Conservation (phyloP, 2,888 invertebrate genomes). For the Spatulosminthurus flaviceps region DNA sequence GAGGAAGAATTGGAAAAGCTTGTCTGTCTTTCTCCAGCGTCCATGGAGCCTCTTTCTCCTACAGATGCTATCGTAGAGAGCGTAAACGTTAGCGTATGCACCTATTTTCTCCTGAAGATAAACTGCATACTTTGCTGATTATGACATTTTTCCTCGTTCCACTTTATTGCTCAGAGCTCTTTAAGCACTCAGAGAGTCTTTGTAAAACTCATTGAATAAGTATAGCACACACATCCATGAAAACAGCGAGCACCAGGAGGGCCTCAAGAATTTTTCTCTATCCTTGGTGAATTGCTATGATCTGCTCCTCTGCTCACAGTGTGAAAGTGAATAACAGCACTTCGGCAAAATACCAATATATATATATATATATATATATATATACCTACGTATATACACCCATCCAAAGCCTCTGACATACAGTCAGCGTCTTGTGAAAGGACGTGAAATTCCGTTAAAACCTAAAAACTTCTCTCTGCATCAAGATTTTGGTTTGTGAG, state of each 20-base stretch:
- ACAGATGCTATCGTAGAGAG: constrained; percentile 27
- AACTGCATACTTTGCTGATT: constrained; percentile 48
- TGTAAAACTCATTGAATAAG: constrained; percentile 16
- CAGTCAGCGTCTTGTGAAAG: constrained; percentile 33
- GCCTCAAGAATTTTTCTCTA: constrained; percentile 21
- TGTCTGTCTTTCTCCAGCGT: not conserved
- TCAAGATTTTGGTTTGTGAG: constrained; percentile 43
- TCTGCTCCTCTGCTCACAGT: not conserved
- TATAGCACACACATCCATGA: constrained; percentile 30
- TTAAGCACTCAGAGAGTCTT: constrained; percentile 30
- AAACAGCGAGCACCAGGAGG: not conserved
- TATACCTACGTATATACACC: too few relatives aligned
- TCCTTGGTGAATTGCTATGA: constrained; percentile 14
- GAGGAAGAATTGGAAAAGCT: constrained; percentile 31
- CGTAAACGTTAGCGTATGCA: constrained; percentile 37
- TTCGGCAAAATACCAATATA: constrained; percentile 5
- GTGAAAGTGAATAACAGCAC: constrained; percentile 16
- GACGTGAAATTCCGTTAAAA: constrained; percentile 21
- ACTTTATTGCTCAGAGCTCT: constrained; percentile 48
- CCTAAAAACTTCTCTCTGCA: constrained; percentile 45
- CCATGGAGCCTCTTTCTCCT: constrained; percentile 10
- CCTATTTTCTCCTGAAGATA: constrained; percentile 45
- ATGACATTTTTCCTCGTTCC: constrained; percentile 48
- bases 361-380: too few relatives aligned
- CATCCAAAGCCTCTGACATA: not conserved